phyloP scores from a whole-genome alignment of 1,140 invertebrate genomes.

The Marisa cornuarietis region DNA sequence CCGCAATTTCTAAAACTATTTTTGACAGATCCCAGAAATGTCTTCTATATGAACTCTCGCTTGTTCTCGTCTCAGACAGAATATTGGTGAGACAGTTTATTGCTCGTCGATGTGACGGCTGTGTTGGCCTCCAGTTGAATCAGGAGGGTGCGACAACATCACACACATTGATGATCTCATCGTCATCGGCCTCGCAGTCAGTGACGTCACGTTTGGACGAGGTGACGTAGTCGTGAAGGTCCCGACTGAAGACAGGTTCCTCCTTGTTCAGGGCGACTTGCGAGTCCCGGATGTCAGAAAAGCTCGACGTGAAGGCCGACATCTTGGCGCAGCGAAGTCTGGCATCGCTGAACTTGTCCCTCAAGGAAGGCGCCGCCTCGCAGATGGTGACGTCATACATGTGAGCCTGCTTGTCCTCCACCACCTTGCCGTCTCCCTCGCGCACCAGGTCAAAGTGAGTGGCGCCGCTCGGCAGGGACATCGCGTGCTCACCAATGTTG shows the following conservation, averaged over 20 bases:
- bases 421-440: background rate
- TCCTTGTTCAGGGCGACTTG: background rate
- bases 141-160: constrained; percentile 5
- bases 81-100: too few species aligned
- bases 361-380: background rate
- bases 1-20: too few species aligned
- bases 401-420: background rate
- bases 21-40: too few species aligned
- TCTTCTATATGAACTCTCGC: too few species aligned
- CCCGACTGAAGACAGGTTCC: background rate
- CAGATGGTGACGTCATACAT: background rate
- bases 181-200: background rate
- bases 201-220: background rate
- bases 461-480: background rate
- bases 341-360: background rate
- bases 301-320: background rate
- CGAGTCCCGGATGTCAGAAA: background rate
- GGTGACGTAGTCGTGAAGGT: background rate
- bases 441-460: background rate
- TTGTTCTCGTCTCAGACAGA: too few species aligned
- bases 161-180: constrained; percentile 22
- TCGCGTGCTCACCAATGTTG: background rate
- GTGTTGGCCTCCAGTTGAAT: too few species aligned
- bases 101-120: too few species aligned
- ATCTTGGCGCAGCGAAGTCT: background rate